Percentiles rank a stretch among this genome's conserved stretches.
phyloP scores from a whole-genome alignment of 2,888 invertebrate genomes.

The Acronicta leporina region DNA sequence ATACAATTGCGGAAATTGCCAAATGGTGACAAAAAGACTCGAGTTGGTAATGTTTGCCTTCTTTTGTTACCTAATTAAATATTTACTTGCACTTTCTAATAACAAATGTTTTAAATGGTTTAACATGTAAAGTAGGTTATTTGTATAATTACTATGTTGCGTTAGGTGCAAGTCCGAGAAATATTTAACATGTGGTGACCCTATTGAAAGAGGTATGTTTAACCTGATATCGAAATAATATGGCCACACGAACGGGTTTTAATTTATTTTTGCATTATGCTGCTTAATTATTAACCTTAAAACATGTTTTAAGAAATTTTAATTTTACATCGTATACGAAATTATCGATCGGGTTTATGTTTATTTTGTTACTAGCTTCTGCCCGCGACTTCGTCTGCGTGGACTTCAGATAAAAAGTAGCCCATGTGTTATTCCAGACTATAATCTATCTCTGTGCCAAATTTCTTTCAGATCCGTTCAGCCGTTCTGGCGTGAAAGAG shows the following conservation, averaged over 20 bases:
- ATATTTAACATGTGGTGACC: constrained; percentile 50
- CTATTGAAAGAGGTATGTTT: constrained; percentile 39
- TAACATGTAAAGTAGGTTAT: constrained; percentile 14
- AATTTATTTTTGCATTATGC: background rate
- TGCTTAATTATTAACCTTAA: background rate
- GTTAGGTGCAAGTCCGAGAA: constrained; percentile 23
- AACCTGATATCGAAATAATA: constrained; percentile 10
- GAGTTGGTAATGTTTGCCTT: background rate
- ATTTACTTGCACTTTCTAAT: background rate
- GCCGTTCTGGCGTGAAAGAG: too few species aligned
- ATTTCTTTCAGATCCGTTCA: too few species aligned
- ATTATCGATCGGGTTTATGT: too few species aligned
- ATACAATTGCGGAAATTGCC: too few species aligned
- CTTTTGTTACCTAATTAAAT: background rate
- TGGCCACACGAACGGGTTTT: background rate
- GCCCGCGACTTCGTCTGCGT: too few species aligned
- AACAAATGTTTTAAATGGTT: constrained; percentile 4
- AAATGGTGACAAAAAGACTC: too few species aligned
- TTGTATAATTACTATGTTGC: background rate
- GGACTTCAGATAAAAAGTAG: too few species aligned
- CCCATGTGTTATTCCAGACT: too few species aligned
- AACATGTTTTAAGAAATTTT: background rate
- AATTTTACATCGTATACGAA: too few species aligned
- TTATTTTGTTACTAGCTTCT: too few species aligned
- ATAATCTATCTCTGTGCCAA: too few species aligned